Percentiles rank a stretch among this genome's conserved stretches.
Evolutionary conservation across 2,888 invertebrate species (phyloP).

Genomic region (Brachyptera putata): DNA sequence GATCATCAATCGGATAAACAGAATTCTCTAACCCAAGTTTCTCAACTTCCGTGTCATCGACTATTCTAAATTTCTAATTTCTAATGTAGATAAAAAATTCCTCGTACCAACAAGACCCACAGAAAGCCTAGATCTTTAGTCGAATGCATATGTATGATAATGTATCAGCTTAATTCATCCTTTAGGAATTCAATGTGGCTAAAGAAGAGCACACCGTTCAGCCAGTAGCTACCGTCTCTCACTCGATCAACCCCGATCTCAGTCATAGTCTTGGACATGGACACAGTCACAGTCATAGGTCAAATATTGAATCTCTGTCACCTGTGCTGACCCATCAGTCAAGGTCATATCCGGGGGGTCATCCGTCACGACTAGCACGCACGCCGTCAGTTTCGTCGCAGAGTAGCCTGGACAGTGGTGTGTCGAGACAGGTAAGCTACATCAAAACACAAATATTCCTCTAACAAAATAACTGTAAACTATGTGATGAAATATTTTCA

Average conservation of each 20-base stretch:
- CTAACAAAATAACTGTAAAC: too few species aligned
- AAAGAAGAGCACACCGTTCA: conserved; percentile 62
- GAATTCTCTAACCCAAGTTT: too few species aligned
- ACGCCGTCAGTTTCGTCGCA: conserved; percentile 80
- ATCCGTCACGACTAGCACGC: conserved; percentile 59
- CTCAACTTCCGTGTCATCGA: too few species aligned
- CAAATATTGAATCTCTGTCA: conserved; percentile 50
- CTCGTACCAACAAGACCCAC: too few species aligned
- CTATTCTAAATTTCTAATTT: too few species aligned
- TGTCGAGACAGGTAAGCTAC: conserved; percentile 56
- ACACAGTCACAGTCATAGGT: conserved; percentile 42
- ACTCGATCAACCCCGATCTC: conserved; percentile 43
- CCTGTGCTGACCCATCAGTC: conserved; percentile 57
- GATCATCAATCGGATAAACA: too few species aligned
- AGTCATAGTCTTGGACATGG: conserved; percentile 48
- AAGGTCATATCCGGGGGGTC: conserved; percentile 55
- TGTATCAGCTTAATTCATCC: too few species aligned
- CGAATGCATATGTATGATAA: too few species aligned
- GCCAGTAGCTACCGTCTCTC: conserved; percentile 50
- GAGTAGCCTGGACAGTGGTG: conserved; percentile 74
- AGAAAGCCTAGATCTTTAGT: too few species aligned
- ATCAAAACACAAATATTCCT: too few species aligned
- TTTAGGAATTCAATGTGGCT: conserved; percentile 61
- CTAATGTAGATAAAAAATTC: too few species aligned
- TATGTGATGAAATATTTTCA: too few species aligned